Conservation (phyloP, 1,140 invertebrate genomes). For the Ooceraea biroi region DNA sequence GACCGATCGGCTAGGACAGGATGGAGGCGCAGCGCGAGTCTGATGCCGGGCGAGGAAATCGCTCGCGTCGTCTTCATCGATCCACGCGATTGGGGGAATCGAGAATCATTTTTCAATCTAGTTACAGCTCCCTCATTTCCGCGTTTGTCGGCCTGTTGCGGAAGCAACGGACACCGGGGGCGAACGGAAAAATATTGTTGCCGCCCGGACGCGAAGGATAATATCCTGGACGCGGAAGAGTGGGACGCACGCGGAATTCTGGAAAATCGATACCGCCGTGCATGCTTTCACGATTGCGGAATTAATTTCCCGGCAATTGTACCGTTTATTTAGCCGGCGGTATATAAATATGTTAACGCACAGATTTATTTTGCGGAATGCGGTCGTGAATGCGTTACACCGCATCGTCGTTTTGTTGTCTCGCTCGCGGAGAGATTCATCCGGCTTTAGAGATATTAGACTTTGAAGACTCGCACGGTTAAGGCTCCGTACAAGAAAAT, state of each 20-base stretch:
- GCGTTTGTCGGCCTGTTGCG: conserved; percentile 11
- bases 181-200: conserved; percentile 9
- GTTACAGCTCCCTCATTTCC: conserved; percentile 38
- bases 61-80: neutral
- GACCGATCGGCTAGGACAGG: conserved; percentile 36
- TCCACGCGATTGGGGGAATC: neutral
- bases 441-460: neutral
- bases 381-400: neutral
- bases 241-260: neutral
- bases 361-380: conserved; percentile 24
- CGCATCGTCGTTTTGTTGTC: neutral
- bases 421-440: neutral
- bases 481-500: conserved; percentile 12
- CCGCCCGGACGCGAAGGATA: neutral
- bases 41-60: neutral
- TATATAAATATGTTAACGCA: conserved; percentile 9
- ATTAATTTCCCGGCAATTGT: neutral
- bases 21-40: neutral
- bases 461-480: neutral
- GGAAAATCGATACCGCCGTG: neutral
- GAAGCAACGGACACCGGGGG: neutral
- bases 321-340: neutral
- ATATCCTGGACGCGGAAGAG: conserved; percentile 5
- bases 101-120: conserved; percentile 39
- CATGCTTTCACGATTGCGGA: neutral